These are phyloP conservation scores for Lymantria monacha DNA, from an alignment of 2,888 invertebrate species.

Conservation along the genomic window DNA sequence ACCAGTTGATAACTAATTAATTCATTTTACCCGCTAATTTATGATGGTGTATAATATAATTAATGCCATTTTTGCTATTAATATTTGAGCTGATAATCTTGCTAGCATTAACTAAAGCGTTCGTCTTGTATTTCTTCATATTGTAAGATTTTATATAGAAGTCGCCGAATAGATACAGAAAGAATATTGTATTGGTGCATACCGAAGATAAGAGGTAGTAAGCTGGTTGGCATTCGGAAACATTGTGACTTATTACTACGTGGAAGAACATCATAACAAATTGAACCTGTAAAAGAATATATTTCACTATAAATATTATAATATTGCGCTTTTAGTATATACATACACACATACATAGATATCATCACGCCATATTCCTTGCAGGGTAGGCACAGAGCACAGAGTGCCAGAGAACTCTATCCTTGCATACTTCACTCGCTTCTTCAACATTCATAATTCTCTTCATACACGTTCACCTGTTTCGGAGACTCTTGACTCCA, in stretches of 20 bases:
- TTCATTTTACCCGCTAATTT: slow-evolving; percentile 30
- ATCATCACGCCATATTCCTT: too few species aligned
- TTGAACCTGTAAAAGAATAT: slow-evolving; percentile 46
- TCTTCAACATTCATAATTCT: too few species aligned
- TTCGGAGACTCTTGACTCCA: too few species aligned
- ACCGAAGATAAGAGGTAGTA: slow-evolving; percentile 33
- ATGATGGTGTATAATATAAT: slow-evolving; percentile 26
- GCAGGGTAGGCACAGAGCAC: too few species aligned
- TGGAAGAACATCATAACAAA: slow-evolving; percentile 46
- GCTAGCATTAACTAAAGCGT: slow-evolving; percentile 6
- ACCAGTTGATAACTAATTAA: not conserved
- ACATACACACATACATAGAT: too few species aligned
- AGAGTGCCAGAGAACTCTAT: too few species aligned
- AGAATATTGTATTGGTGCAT: slow-evolving; percentile 39
- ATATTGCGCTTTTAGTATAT: not conserved
- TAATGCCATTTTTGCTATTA: slow-evolving; percentile 20
- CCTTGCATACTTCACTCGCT: too few species aligned
- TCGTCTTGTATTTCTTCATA: slow-evolving; percentile 22
- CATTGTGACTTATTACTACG: slow-evolving; percentile 27
- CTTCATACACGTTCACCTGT: too few species aligned
- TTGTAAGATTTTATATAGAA: slow-evolving; percentile 45
- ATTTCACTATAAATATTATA: not conserved
- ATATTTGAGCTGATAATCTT: slow-evolving; percentile 14
- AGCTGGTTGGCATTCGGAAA: slow-evolving; percentile 46
- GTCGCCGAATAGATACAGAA: slow-evolving; percentile 49